Evolutionary conservation across 2,113 vertebrate genomes (phyloP).

Genomic region (Narcine bancroftii): DNA sequence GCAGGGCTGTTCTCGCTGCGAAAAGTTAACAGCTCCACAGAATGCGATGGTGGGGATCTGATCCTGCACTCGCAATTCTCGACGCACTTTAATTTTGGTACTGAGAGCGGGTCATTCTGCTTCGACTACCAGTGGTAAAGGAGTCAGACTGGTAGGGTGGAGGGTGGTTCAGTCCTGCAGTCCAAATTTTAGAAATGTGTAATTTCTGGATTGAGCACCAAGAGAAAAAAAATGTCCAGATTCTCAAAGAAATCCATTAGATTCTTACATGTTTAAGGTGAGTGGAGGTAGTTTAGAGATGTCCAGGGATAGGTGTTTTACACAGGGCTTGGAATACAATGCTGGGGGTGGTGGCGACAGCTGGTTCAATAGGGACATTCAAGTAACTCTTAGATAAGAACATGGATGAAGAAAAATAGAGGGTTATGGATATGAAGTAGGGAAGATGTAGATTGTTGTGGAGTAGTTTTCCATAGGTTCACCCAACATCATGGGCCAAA

Average conservation of each 20-base stretch:
- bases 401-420: no score
- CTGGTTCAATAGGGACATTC: no score
- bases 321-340: no score
- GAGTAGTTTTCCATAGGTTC: no score
- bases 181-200: background rate
- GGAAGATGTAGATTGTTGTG: no score
- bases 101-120: background rate
- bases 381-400: no score
- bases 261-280: background rate
- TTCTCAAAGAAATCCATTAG: background rate
- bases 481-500: no score
- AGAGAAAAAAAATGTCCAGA: background rate
- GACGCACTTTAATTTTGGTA: background rate
- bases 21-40: background rate
- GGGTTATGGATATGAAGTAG: no score
- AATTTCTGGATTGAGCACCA: background rate
- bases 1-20: background rate
- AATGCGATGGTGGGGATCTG: background rate
- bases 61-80: background rate
- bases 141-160: background rate
- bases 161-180: background rate
- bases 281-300: no score
- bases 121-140: background rate
- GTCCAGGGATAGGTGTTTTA: no score
- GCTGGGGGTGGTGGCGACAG: no score